Conservation (phyloP, 2,888 invertebrate species). For the Drosophila barbarae region DNA sequence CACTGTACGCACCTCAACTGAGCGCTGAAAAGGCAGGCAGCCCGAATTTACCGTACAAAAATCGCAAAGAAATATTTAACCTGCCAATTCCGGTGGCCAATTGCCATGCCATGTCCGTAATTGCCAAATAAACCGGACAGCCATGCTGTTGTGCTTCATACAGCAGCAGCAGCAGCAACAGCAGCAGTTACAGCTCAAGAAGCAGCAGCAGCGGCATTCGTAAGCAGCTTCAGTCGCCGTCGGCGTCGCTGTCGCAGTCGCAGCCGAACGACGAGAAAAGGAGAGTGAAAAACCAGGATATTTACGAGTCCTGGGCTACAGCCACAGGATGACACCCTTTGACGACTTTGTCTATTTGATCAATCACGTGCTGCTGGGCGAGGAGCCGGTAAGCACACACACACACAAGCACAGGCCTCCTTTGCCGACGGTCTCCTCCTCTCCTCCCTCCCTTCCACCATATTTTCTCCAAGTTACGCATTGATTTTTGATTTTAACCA, state of each 20-base stretch:
- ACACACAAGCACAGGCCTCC: not conserved
- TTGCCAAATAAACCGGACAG: conserved; percentile 7
- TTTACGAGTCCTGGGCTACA: conserved; percentile 28
- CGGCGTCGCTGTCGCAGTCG: conserved; percentile 1
- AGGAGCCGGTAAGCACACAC: conserved; percentile 82
- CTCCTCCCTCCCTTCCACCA: not conserved
- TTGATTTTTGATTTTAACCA: conserved; percentile 14
- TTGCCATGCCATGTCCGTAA: conserved; percentile 8
- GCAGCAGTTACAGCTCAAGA: conserved; percentile 1
- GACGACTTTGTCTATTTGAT: conserved; percentile 83
- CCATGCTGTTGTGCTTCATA: conserved; percentile 20
- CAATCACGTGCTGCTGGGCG: conserved; percentile 83
- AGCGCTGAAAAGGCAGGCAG: not conserved
- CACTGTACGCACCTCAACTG: conserved; percentile 10
- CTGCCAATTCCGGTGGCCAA: conserved; percentile 5
- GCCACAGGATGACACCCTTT: conserved; percentile 81
- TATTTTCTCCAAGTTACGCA: conserved; percentile 6
- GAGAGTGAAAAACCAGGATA: conserved; percentile 7
- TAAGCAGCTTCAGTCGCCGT: conserved; percentile 2
- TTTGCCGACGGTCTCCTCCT: not conserved
- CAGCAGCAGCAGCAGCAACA: conserved; percentile 1
- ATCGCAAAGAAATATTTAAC: not conserved
- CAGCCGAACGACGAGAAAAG: not conserved
- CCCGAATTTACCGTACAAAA: conserved; percentile 12
- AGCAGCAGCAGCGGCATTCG: conserved; percentile 1